Base-by-base conservation (phyloP, 53 echinoderm and acorn worm species). In the Paelopatides confundens region DNA sequence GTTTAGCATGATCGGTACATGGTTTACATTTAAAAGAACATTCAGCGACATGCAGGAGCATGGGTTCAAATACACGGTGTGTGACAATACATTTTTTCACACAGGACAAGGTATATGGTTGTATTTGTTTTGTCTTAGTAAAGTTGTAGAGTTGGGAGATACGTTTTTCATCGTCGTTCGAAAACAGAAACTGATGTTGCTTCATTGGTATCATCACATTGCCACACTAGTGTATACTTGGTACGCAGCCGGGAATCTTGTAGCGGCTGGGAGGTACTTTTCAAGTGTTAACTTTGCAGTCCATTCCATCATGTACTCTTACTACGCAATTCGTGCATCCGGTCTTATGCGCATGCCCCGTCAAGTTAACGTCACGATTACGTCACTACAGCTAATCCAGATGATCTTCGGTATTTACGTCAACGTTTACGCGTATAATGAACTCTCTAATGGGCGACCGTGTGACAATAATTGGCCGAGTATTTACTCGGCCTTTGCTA, bases 141-240 rank as follows among this genome's bases (percentile, higher is more conserved):
- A 98, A 66, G 86, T 95, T 4, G 93, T 95, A 2, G 98, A 98
- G 82, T 89, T 98, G 7, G 98, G 95, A 0, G 98, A 98, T 48
- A 98, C 95, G 15, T 0, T 95, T 37, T 98, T 98, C 78, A 91
- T 98, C 30, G 94, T 98, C 31, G 85, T 92, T 21, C 94, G 95
- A 11, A 98, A 98, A 79, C 95, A 98, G 89, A 95, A 94, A 77
- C 48, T 98, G 67, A 94, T 95, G 65, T 89, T 95, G 46, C 91
- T 98, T 0, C 98, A 98, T 69, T 98, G 98, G 98, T 98, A 95
- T 39, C 98, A 98, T 49, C 98, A 98, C 69, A 85, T 93, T 43
- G 90, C 92, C 32, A 95, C 95, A 0, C 87, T 95, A 1, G 49
- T 98, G 28, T 98, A 92, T 69, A 82, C 89, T 11, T 93, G 94